Percentiles rank a stretch among this genome's conserved stretches.
Conservation (phyloP, 2,888 invertebrate genomes). For the Morpho deidamia region DNA sequence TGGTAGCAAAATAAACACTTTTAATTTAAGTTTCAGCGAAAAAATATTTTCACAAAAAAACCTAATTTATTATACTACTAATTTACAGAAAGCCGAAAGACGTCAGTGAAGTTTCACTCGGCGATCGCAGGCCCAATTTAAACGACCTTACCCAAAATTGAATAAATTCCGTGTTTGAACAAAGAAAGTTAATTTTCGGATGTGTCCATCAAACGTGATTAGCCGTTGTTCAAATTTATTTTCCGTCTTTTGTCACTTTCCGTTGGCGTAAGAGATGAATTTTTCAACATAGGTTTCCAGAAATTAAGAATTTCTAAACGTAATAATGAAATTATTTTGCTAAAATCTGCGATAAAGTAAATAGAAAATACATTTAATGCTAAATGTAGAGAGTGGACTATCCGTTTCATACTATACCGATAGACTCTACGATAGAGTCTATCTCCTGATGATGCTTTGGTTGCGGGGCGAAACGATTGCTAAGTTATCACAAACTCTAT, state of each 20-base stretch:
- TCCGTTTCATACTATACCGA: no score
- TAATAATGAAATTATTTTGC: no score
- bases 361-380: no score
- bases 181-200: conserved; percentile 37
- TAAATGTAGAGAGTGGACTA: no score
- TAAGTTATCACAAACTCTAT: no score
- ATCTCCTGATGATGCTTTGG: no score
- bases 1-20: no score
- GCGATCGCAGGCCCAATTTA: conserved; percentile 14
- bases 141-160: conserved; percentile 19
- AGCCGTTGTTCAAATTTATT: conserved; percentile 34
- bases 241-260: conserved; percentile 25
- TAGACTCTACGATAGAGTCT: no score
- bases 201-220: conserved; percentile 41
- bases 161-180: conserved; percentile 33
- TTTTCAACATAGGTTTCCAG: not conserved
- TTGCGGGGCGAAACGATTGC: no score
- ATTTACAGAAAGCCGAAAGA: conserved; percentile 14
- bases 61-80: conserved; percentile 5
- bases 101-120: conserved; percentile 12
- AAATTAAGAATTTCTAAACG: no score
- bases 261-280: conserved; percentile 2
- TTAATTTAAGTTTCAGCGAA: not conserved
- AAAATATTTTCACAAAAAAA: not conserved
- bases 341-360: no score